Percentiles rank a stretch among this genome's conserved stretches.
These are phyloP conservation scores for Drosophila dunni DNA, from an alignment of 1,140 invertebrate genomes.

Conservation along the genomic window DNA sequence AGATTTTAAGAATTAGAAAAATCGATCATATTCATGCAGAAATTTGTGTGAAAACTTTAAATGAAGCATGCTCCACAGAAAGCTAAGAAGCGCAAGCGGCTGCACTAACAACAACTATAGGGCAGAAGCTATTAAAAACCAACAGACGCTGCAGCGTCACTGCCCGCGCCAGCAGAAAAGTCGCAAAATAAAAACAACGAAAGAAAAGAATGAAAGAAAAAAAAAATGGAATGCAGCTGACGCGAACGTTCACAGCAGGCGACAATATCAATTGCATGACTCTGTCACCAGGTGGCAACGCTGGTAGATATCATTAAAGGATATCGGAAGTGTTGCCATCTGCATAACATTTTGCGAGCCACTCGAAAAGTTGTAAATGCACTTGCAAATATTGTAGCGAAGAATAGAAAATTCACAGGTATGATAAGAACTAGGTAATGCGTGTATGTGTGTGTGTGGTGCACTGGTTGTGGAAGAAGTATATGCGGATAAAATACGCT, in stretches of 20 bases:
- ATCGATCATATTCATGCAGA: conserved; percentile 1
- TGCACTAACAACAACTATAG: conserved; percentile 3
- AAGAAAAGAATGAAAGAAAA: conserved; percentile 1
- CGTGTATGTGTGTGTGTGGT: not conserved
- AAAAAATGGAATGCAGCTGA: conserved; percentile 5
- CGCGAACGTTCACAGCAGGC: conserved; percentile 8
- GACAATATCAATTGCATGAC: conserved; percentile 51
- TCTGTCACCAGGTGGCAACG: conserved; percentile 41
- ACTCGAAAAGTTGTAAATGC: not conserved
- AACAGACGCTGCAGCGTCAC: conserved; percentile 1
- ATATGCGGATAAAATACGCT: conserved; percentile 10
- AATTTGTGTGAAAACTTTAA: conserved; percentile 10
- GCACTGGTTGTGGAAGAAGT: conserved; percentile 2
- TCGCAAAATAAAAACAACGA: conserved; percentile 8
- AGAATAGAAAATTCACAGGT: not conserved
- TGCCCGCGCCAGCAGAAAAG: conserved; percentile 2
- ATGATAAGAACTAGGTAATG: not conserved
- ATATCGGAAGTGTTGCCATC: conserved; percentile 10
- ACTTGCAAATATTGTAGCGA: not conserved
- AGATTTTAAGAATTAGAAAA: too few species aligned
- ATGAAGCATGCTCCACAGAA: conserved; percentile 25
- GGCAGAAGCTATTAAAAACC: conserved; percentile 3
- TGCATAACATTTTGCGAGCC: not conserved
- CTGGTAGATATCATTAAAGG: conserved; percentile 24
- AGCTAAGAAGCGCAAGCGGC: conserved; percentile 12